Percentiles rank a stretch among this genome's conserved stretches.
Conservation (phyloP, 64 coral and sea anemone genomes). For the Cladopsammia gracilis region DNA sequence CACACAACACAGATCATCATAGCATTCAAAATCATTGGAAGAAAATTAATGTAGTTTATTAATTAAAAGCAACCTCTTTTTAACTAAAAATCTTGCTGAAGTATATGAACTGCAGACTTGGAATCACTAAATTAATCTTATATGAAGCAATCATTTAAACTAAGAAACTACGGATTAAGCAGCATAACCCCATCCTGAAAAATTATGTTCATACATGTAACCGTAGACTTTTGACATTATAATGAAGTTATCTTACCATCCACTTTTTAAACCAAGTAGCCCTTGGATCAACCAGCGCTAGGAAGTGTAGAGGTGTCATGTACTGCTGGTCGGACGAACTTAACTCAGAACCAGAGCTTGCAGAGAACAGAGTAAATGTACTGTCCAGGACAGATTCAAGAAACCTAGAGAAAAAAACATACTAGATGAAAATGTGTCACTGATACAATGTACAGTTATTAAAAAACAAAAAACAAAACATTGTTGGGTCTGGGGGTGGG, state of each 20-base stretch:
- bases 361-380: constrained; percentile 78
- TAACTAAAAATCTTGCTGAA: too few species aligned
- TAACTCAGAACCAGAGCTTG: constrained; percentile 44
- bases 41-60: too few species aligned
- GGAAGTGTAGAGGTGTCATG: constrained; percentile 91
- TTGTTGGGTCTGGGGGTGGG: too few species aligned
- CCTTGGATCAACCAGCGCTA: constrained; percentile 85
- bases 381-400: constrained; percentile 95
- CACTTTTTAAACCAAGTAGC: constrained; percentile 99
- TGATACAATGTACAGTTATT: not conserved
- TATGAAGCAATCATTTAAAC: too few species aligned
- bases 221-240: not conserved
- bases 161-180: too few species aligned
- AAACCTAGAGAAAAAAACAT: constrained; percentile 73
- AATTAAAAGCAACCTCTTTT: too few species aligned
- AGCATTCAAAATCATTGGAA: too few species aligned
- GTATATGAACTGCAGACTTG: too few species aligned
- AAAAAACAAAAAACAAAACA: not conserved
- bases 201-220: too few species aligned
- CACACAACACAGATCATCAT: too few species aligned
- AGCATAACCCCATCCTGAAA: too few species aligned
- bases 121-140: too few species aligned
- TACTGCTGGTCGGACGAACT: constrained; percentile 42
- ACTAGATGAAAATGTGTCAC: not conserved
- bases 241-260: constrained; percentile 79